Conservation (phyloP, 2,888 invertebrate species). For the Keiferia lycopersicella region DNA sequence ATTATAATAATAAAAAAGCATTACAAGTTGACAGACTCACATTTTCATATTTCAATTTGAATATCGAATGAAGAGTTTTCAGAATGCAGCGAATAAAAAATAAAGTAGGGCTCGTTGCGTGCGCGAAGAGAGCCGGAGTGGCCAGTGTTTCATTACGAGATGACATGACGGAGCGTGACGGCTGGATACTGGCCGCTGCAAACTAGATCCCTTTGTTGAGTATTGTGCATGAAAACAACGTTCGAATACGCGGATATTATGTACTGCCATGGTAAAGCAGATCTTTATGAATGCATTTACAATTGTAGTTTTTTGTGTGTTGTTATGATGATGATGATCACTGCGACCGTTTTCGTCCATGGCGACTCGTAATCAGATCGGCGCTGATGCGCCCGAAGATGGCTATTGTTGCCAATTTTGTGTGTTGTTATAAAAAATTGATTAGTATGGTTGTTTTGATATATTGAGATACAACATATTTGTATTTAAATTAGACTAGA, state of each 20-base stretch:
- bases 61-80: conserved; percentile 1
- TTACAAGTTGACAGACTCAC: no score
- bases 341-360: no score
- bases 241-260: background rate
- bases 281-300: background rate
- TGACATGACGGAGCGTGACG: conserved; percentile 43
- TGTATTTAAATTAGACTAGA: no score
- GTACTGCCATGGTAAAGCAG: background rate
- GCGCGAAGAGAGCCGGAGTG: conserved; percentile 38
- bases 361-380: no score
- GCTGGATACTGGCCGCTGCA: conserved; percentile 48
- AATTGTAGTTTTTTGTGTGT: background rate
- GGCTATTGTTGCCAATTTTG: no score
- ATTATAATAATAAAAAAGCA: no score
- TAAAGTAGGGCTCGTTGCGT: conserved; percentile 47
- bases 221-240: conserved; percentile 9
- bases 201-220: conserved; percentile 63
- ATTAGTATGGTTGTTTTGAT: no score
- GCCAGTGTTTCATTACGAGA: conserved; percentile 66
- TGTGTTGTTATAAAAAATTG: no score
- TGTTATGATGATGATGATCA: no score
- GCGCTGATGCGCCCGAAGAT: no score
- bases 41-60: background rate
- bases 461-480: no score
- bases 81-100: conserved; percentile 46